Percentiles rank a stretch among this genome's conserved stretches.
Evolutionary conservation across 2,888 invertebrate genomes (phyloP).

Genomic region (Tenthredo livida): DNA sequence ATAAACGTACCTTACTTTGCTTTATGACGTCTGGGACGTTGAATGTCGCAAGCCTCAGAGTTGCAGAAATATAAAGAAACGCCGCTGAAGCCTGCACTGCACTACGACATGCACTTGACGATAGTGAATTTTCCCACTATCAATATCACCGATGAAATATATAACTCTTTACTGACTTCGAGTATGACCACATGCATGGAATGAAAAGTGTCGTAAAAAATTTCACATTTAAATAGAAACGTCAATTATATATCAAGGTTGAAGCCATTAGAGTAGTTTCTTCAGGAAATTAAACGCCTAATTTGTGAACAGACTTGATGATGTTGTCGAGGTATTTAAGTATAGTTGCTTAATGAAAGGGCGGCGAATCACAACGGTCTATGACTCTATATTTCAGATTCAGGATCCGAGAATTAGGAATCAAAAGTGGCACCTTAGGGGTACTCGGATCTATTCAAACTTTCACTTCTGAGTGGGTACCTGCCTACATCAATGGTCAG

Average conservation of each 20-base stretch:
- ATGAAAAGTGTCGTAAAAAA: neutral
- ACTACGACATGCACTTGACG: neutral
- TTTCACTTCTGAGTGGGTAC: neutral
- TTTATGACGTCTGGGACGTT: constrained; percentile 36
- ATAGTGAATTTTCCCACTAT: neutral
- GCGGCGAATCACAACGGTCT: constrained; percentile 14
- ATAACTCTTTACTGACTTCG: neutral
- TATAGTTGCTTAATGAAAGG: constrained; percentile 14
- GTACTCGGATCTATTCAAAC: neutral
- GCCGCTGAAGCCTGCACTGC: neutral
- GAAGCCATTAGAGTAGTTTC: neutral
- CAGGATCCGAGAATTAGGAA: constrained; percentile 16
- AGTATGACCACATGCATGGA: too few species aligned
- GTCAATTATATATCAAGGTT: neutral
- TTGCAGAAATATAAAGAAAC: constrained; percentile 35
- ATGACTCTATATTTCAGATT: constrained; percentile 11
- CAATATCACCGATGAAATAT: neutral
- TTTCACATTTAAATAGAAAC: neutral
- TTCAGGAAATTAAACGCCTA: constrained; percentile 1
- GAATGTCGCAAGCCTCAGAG: constrained; percentile 38
- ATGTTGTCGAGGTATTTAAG: neutral
- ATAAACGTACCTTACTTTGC: constrained; percentile 46
- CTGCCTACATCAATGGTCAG: neutral
- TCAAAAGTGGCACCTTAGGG: neutral
- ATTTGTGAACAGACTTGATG: constrained; percentile 16